Base-by-base conservation (phyloP, 2,888 invertebrate species). In the Slavum lentiscoides region DNA sequence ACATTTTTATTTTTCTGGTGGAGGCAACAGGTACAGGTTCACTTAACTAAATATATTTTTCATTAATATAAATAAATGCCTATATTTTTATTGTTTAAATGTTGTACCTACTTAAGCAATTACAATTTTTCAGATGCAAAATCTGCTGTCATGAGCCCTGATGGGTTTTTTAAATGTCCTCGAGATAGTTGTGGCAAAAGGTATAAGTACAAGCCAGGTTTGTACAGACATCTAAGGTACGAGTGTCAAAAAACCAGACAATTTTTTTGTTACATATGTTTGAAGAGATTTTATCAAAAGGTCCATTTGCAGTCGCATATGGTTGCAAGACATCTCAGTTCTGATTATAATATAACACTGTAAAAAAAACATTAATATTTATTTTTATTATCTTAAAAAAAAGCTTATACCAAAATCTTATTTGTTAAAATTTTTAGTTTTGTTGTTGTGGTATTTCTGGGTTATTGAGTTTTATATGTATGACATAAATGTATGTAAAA, bases 141-240 rank as follows among this genome's bases (percentile, higher is more conserved):
- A 62, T 72, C 66, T 53, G 70, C 80, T 30, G 80, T 80, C 9
- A 80, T 80, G 80, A 72, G 80, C 66, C n/a, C 72, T 58, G 80
- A 80, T 58, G 80, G 80, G 13, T 80, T 80, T 70, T 80, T 80
- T 70, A 80, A 70, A 43, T 82, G 82, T 43, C 82, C 82, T 64
- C 80, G 80, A 37, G 82, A 82, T 37, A 82, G 82, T 64, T 85
- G 84, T 82, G 89, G 89, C 58, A 89, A 89, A 83, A 87, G 88
- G 23, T 90, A 90, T 84, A 88, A 89, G 23, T 87, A 89, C 64
- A 88, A 88, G 30, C 89, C 89, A 49, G 84, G 83, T 68, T 81
- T 84, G 77, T 83, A 83, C 69, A 83, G 82, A 62, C 84, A 84
- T 73, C 82, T 83, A 61, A 83, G 87, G 49, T 82, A 82, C 86